Base-by-base conservation (phyloP, 1,140 invertebrate species). In the Drosophila paulistorum region DNA sequence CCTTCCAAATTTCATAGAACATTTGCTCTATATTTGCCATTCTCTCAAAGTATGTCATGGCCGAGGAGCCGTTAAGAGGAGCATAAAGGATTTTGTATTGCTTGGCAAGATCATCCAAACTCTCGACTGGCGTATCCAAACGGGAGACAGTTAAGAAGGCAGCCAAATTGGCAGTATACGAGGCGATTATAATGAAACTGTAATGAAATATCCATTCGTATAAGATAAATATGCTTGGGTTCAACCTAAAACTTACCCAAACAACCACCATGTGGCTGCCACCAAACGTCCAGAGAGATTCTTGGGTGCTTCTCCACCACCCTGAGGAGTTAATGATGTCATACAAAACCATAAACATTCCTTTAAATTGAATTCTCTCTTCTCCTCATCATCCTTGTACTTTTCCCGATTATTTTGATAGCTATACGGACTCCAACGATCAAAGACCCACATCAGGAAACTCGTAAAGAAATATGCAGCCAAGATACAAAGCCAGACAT, bases 261-360 rank as follows among this genome's bases (percentile, higher is more conserved):
- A 99, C 3, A 99, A 93, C 98, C 98, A 99, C 98, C 98, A 99
- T 0, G 98, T 98, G 1, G 98, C 98, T 0, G 98, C 98, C 0
- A 99, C 96, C 0, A 99, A 93, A 68, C 98, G 94, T 0, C 98
- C 98, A 0, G 97, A 98, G 0, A 99, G 93, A 93, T 98, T 98
- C 90, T 98, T 98, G 0, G 98, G 98, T 0, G 98, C 98, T 92
- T 99, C 98, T 0, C 98, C 98, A 10, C 90, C 91, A 1, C 91
- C 91, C 30, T 99, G 98, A 0, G 98, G 98, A 0, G 98, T 99
- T 7, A 99, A 91, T 0, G 98, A 99, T 20, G 98, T 99, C 98
- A 99, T 99, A 89, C 98, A 99, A 92, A 99, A 99, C 98, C 98
- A 99, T 0, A 99, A 93, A 90, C 98, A 98, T 93, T 99, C 98